Percentiles rank a stretch among this genome's conserved stretches.
Conservation (phyloP, 2,113 vertebrate species). For the Gulo gulo region DNA sequence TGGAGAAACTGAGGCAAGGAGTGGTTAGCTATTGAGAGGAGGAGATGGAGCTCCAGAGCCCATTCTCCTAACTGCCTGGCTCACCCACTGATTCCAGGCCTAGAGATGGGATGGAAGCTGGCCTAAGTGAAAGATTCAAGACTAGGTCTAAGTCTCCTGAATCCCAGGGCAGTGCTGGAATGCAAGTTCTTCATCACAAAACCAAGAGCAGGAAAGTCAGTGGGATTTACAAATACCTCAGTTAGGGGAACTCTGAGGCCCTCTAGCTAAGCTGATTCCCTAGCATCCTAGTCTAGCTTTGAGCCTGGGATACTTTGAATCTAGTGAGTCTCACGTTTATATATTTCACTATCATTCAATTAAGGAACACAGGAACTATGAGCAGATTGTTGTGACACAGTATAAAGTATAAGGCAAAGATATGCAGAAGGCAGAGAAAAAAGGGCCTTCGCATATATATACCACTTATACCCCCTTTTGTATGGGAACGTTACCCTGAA, state of each 20-base stretch:
- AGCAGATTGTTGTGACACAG: not conserved
- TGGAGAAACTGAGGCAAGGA: not conserved
- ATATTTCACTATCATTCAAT: not conserved
- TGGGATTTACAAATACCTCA: not conserved
- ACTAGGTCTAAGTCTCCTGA: not conserved
- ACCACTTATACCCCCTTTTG: not conserved
- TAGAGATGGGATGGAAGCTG: not conserved
- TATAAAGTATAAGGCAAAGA: not conserved
- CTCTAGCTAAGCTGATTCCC: not conserved
- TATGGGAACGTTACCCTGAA: not conserved
- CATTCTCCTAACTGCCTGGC: not conserved
- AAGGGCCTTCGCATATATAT: not conserved
- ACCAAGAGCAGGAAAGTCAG: conserved; percentile 24
- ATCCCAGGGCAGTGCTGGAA: not conserved
- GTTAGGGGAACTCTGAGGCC: not conserved
- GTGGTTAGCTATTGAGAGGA: not conserved
- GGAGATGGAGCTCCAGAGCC: not conserved
- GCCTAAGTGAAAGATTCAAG: not conserved
- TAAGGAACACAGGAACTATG: not conserved
- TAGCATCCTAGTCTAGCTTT: not conserved
- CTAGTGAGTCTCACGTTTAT: not conserved
- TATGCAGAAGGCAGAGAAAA: not conserved
- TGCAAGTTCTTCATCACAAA: not conserved
- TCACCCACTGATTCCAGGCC: not conserved
- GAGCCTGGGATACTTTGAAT: not conserved